Base-by-base conservation (phyloP, 2,888 invertebrate species). In the Chymomyza procnemis region DNA sequence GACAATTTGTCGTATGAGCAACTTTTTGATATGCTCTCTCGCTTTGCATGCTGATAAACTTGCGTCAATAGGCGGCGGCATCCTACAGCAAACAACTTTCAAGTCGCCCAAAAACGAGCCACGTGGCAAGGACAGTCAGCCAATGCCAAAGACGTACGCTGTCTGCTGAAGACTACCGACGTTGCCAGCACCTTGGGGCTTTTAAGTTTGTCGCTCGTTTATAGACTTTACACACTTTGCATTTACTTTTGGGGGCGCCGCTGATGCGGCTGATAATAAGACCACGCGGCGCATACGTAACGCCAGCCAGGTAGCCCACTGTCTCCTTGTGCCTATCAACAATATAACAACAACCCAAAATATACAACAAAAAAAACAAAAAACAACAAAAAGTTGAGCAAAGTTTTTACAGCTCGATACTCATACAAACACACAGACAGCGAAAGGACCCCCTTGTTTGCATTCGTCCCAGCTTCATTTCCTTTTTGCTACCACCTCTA, bases 151-250 rank as follows among this genome's bases (percentile, higher is more conserved):
- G 73, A 69, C 59, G 67, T 71, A 69, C 59, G 67, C 70, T 65
- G 57, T 21, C 22, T 54, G 21, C 54, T 21, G n/a, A 21, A 14
- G 54, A 18, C 54, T n/a, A 66, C 62, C 58, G 74, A 73, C 73
- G 70, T 82, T 80, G 78, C 56, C 69, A 21, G 76, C 76, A 81
- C 84, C 84, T 71, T 71, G 65, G 82, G 81, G 85, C 83, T 81
- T 85, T 84, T 81, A 85, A 85, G 84, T 85, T 83, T 85, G 80
- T 79, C 81, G 83, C 80, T 77, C 80, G 83, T 81, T 84, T 83
- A 83, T 83, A 83, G 85, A 84, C 84, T 83, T 83, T 19, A 79
- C 81, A 78, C 81, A 83, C 81, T 85, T 81, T 80, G 83, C 83
- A 85, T 84, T 82, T 81, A 82, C 82, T 84, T 26, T 83, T 82